Conservation (phyloP, 2,797 vertebrate genomes). For the Remorina albescens region DNA sequence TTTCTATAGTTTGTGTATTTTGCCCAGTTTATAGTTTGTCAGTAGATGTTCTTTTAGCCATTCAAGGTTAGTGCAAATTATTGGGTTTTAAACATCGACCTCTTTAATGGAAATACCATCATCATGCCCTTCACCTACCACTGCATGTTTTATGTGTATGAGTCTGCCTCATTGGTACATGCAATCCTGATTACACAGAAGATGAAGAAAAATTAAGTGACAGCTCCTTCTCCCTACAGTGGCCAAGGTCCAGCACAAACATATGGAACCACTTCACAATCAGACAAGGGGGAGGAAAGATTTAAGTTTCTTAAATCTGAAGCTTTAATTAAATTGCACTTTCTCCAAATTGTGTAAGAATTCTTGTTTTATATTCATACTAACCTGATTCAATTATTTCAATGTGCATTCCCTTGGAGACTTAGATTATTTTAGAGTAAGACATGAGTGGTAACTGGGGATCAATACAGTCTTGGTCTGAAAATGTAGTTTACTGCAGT, state of each 20-base stretch:
- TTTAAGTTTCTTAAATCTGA: constrained; percentile 5
- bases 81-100: neutral
- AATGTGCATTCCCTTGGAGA: neutral
- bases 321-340: neutral
- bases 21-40: neutral
- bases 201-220: constrained; percentile 6
- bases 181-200: constrained; percentile 34
- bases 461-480: neutral
- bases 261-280: constrained; percentile 35
- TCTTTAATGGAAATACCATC: neutral
- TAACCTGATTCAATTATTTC: constrained; percentile 4
- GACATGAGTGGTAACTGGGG: neutral
- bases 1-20: neutral
- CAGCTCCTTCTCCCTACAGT: neutral
- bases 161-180: neutral
- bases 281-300: constrained; percentile 9
- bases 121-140: neutral
- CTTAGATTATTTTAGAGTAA: neutral
- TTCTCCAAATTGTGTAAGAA: neutral
- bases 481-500: neutral
- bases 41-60: no score
- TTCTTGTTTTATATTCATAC: neutral
- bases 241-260: constrained; percentile 22
- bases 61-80: constrained; percentile 12
- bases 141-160: neutral